Evolutionary conservation across 2,888 invertebrate species (phyloP).

Genomic region (Aleiodes alternator): DNA sequence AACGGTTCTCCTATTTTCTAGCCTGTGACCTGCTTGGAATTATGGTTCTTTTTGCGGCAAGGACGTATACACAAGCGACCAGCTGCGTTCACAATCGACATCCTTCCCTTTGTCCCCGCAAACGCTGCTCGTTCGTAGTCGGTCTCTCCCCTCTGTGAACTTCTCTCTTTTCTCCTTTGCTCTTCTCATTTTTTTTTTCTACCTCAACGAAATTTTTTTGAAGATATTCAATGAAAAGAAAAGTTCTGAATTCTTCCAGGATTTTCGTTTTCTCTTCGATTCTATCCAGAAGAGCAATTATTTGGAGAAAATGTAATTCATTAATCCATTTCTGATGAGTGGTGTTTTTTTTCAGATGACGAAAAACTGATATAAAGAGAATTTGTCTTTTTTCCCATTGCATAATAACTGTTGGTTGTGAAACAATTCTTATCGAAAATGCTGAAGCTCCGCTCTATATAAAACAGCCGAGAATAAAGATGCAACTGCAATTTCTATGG

Average conservation of each 20-base stretch:
- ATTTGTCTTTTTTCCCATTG: too few species aligned
- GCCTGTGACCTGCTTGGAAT: constrained; percentile 39
- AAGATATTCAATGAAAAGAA: background rate
- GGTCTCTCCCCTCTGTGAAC: constrained; percentile 38
- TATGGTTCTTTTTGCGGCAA: constrained; percentile 56
- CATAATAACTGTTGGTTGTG: too few species aligned
- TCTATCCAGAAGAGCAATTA: too few species aligned
- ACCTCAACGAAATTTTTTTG: background rate
- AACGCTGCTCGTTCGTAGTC: constrained; percentile 48
- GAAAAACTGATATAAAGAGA: too few species aligned
- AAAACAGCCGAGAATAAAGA: too few species aligned
- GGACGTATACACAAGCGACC: constrained; percentile 57
- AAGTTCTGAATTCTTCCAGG: background rate
- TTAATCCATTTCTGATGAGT: background rate
- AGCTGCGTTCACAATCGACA: constrained; percentile 60
- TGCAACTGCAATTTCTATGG: too few species aligned
- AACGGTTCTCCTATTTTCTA: constrained; percentile 26
- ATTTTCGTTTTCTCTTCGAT: background rate
- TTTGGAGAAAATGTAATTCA: background rate
- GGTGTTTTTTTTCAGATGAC: too few species aligned
- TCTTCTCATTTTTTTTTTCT: constrained; percentile 14
- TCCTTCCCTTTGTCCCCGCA: constrained; percentile 61
- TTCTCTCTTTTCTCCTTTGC: constrained; percentile 6
- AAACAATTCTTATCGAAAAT: too few species aligned
- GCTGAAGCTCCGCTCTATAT: too few species aligned